These are phyloP conservation scores for Agrilus planipennis DNA, from an alignment of 1,140 invertebrate genomes.

Conservation along the genomic window DNA sequence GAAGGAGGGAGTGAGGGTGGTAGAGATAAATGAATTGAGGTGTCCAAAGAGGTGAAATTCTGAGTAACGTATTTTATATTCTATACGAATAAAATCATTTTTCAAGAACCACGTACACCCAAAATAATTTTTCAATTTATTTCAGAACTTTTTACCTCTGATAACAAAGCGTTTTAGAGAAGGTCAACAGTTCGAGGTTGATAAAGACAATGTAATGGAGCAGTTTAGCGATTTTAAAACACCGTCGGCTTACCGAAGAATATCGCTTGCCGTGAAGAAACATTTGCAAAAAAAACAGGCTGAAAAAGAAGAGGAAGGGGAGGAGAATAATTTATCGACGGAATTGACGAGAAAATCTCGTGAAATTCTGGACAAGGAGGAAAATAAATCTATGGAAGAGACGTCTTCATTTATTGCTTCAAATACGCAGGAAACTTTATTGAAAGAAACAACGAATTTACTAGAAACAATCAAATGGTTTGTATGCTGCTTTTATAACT, in stretches of 20 bases:
- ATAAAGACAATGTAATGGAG: too few relatives aligned
- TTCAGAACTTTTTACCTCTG: too few relatives aligned
- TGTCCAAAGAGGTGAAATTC: constrained; percentile 9
- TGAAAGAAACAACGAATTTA: constrained; percentile 14
- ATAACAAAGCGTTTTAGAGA: neutral
- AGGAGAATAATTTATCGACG: too few relatives aligned
- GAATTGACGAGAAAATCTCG: neutral
- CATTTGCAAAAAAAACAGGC: neutral
- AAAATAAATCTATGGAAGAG: neutral
- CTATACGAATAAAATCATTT: constrained; percentile 1
- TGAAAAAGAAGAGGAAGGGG: too few relatives aligned
- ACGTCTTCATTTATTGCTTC: too few relatives aligned
- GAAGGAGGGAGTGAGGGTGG: too few relatives aligned
- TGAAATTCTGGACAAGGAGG: neutral
- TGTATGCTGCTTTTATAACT: too few relatives aligned
- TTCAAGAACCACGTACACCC: neutral
- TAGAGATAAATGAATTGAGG: constrained; percentile 13
- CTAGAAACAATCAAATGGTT: constrained; percentile 13
- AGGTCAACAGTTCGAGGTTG: too few relatives aligned
- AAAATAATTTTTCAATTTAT: neutral
- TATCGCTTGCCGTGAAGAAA: constrained; percentile 30
- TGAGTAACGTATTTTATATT: neutral
- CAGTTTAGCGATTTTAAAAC: constrained; percentile 30
- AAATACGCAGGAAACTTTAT: neutral
- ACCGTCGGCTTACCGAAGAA: constrained; percentile 44